Percentiles rank a stretch among this genome's conserved stretches.
These are phyloP conservation scores for Gymnosoma rotundatum DNA, from an alignment of 2,888 invertebrate genomes.

Conservation along the genomic window DNA sequence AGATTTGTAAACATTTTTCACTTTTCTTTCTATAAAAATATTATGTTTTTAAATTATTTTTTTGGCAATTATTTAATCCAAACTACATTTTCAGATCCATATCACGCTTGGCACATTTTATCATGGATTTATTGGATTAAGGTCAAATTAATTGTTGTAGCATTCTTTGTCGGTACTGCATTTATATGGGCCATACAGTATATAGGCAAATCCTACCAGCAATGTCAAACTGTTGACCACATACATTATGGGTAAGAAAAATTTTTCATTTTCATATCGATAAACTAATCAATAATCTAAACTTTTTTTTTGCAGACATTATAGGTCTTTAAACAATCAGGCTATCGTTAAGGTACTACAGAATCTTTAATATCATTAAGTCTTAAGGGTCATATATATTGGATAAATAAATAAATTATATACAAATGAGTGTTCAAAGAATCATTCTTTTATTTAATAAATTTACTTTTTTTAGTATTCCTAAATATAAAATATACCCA, in stretches of 20 bases:
- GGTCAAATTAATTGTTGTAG: constrained; percentile 80
- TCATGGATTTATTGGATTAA: constrained; percentile 81
- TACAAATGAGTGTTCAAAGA: too few species aligned
- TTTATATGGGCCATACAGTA: constrained; percentile 79
- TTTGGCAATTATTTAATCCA: not conserved
- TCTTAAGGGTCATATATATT: too few species aligned
- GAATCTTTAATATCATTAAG: constrained; percentile 20
- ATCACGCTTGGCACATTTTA: constrained; percentile 78
- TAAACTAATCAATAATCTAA: not conserved
- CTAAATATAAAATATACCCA: too few species aligned
- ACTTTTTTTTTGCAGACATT: constrained; percentile 41
- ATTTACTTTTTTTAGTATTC: too few species aligned
- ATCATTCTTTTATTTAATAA: too few species aligned
- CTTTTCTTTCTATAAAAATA: too few species aligned
- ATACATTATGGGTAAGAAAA: constrained; percentile 77
- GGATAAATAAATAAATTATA: too few species aligned
- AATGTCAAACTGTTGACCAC: constrained; percentile 73
- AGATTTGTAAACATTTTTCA: too few species aligned
- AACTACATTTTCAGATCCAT: constrained; percentile 73
- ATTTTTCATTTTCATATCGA: too few species aligned
- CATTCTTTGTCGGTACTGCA: constrained; percentile 80
- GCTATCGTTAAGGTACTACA: constrained; percentile 25
- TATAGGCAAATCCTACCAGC: constrained; percentile 73
- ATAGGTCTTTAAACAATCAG: constrained; percentile 46
- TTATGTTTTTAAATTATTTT: too few species aligned